Evolutionary conservation across 2,888 invertebrate genomes (phyloP).

Genomic region (Pristionchus mayeri): DNA sequence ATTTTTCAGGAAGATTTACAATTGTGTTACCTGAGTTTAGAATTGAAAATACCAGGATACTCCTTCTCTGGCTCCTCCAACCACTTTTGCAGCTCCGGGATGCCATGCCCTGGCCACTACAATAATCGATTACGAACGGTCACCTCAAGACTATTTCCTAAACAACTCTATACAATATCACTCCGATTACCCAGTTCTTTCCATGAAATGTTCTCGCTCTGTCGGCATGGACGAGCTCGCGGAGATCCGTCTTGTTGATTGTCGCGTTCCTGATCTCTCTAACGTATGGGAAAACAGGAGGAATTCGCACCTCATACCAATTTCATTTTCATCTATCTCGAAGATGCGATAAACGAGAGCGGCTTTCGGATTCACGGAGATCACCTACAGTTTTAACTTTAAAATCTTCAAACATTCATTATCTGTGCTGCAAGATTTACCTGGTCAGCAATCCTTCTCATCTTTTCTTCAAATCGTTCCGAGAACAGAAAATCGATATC

Average conservation of each 20-base stretch:
- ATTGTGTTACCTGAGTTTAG: neutral
- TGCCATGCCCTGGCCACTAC: slow-evolving; percentile 29
- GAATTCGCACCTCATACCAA: neutral
- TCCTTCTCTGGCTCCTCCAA: slow-evolving; percentile 21
- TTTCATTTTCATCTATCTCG: slow-evolving; percentile 52
- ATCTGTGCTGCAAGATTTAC: neutral
- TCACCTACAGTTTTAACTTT: neutral
- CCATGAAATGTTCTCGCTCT: slow-evolving; percentile 56
- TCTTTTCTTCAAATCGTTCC: slow-evolving; percentile 34
- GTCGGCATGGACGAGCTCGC: slow-evolving; percentile 44
- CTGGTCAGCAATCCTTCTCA: slow-evolving; percentile 50
- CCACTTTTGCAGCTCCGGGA: neutral
- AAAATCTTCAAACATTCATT: no score
- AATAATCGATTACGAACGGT: no score
- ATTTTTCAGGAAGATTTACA: neutral
- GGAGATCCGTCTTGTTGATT: slow-evolving; percentile 54
- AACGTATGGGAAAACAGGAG: no score
- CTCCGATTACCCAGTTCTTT: slow-evolving; percentile 8
- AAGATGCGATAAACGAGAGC: slow-evolving; percentile 62
- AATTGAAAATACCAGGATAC: neutral
- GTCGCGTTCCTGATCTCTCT: slow-evolving; percentile 49
- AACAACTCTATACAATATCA: no score
- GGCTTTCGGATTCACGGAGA: slow-evolving; percentile 52
- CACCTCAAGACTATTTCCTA: no score
- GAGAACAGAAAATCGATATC: slow-evolving; percentile 40